A percentile compares a stretch with the other conserved stretches of the same genome.
These are phyloP conservation scores for Anableps anableps DNA, from an alignment of 2,797 vertebrate species.

Conservation along the genomic window DNA sequence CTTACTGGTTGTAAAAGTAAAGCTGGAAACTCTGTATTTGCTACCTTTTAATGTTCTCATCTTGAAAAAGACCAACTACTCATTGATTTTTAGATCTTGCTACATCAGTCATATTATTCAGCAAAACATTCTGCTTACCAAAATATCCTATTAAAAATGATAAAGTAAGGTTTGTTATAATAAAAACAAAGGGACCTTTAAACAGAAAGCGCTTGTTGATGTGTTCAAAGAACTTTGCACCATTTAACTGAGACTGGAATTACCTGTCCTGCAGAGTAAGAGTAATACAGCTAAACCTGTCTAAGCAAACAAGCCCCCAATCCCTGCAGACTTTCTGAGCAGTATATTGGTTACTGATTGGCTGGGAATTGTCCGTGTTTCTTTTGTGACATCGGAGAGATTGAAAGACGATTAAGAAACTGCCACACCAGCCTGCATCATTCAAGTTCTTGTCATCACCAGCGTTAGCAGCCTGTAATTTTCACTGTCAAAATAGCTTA, in stretches of 20 bases:
- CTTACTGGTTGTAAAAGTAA: neutral
- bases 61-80: neutral
- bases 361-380: neutral
- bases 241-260: slow-evolving; percentile 70
- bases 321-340: neutral
- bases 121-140: neutral
- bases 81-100: neutral
- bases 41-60: neutral
- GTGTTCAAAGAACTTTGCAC: slow-evolving; percentile 8
- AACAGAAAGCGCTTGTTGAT: slow-evolving; percentile 17
- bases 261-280: slow-evolving; percentile 72
- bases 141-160: neutral
- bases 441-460: neutral
- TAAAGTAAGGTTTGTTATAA: neutral
- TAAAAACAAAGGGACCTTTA: neutral
- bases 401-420: neutral
- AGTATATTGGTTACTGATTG: neutral
- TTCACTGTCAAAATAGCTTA: slow-evolving; percentile 27
- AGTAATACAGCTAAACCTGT: slow-evolving; percentile 40
- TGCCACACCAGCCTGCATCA: neutral
- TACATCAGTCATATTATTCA: neutral
- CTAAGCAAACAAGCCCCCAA: slow-evolving; percentile 32
- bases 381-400: neutral
- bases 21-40: neutral
- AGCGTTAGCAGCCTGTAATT: slow-evolving; percentile 30